These are phyloP conservation scores for Philhelius pedissequus DNA, from an alignment of 2,888 invertebrate species.

Conservation along the genomic window DNA sequence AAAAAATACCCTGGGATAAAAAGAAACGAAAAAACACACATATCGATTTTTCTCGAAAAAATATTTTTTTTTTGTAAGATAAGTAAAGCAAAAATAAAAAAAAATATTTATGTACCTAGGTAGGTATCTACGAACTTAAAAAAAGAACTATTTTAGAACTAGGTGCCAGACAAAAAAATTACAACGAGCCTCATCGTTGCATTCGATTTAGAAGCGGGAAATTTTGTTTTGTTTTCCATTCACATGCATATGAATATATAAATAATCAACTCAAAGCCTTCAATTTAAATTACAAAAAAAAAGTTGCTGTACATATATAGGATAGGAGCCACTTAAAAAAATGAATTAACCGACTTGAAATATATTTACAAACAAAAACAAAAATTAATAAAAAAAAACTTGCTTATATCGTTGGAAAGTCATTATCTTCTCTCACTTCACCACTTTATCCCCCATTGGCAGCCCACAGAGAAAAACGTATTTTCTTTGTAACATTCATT, in stretches of 20 bases:
- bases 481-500: constrained; percentile 31
- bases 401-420: constrained; percentile 53
- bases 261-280: constrained; percentile 20
- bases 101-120: no score
- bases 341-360: constrained; percentile 18
- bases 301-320: neutral
- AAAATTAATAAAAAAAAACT: constrained; percentile 9
- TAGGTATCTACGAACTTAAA: neutral
- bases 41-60: constrained; percentile 54
- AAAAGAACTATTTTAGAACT: neutral
- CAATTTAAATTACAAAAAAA: constrained; percentile 17
- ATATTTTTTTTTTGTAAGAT: constrained; percentile 22
- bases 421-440: constrained; percentile 39
- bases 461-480: neutral
- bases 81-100: constrained; percentile 9
- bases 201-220: neutral
- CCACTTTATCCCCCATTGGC: constrained; percentile 8
- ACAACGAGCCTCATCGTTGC: neutral
- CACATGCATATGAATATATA: neutral
- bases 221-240: neutral
- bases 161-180: neutral
- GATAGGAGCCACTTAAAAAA: constrained; percentile 29
- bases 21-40: neutral
- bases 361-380: constrained; percentile 16
- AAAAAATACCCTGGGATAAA: neutral